Conservation (phyloP, 2,113 vertebrate species). For the Strigops habroptila region DNA sequence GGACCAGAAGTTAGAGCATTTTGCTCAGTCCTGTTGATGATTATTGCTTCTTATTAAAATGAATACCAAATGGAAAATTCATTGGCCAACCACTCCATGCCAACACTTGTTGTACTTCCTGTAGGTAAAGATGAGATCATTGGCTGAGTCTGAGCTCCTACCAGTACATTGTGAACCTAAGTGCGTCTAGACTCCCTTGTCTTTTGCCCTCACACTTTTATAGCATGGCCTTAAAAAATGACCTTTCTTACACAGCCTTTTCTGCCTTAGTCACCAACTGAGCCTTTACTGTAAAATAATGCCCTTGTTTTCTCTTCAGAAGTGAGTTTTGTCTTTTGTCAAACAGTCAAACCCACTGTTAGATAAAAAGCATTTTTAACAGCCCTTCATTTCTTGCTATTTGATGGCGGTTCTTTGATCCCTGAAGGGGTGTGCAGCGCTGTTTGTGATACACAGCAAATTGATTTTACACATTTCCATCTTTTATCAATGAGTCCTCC, state of each 20-base stretch:
- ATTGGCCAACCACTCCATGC: neutral
- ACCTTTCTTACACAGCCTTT: neutral
- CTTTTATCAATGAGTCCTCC: neutral
- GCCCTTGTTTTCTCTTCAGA: neutral
- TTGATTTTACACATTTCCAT: slow-evolving; percentile 18
- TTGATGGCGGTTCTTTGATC: neutral
- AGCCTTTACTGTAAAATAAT: neutral
- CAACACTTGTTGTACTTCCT: neutral
- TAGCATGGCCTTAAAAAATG: neutral
- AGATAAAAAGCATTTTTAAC: neutral
- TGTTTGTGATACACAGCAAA: neutral
- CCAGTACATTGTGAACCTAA: neutral
- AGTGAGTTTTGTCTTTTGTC: neutral
- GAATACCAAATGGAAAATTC: neutral
- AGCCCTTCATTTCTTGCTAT: neutral
- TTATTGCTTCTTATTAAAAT: neutral
- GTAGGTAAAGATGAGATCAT: neutral
- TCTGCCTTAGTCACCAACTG: neutral
- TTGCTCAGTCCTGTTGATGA: neutral
- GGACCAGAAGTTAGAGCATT: neutral
- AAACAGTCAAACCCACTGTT: neutral
- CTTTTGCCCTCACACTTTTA: neutral
- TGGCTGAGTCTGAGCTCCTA: neutral
- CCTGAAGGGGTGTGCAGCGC: neutral
- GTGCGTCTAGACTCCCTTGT: neutral